These are phyloP conservation scores for Pristionchus arcanus DNA, from an alignment of 2,888 invertebrate species.

Conservation along the genomic window DNA sequence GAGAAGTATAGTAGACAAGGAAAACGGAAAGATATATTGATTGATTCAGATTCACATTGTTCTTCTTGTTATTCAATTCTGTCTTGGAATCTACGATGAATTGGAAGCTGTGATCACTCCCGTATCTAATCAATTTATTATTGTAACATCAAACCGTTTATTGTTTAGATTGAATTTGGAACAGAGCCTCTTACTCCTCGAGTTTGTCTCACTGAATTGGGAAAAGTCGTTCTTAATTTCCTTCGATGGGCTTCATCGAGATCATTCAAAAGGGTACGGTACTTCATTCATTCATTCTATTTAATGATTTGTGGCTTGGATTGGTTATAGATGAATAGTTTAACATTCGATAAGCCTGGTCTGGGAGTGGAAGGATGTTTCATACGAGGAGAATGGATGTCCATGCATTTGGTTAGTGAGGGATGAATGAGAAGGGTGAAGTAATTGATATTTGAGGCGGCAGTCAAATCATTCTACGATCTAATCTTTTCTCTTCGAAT, in stretches of 20 bases:
- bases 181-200: background rate
- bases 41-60: slow-evolving; percentile 49
- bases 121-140: slow-evolving; percentile 18
- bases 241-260: slow-evolving; percentile 9
- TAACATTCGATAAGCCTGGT: slow-evolving; percentile 51
- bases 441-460: slow-evolving; percentile 15
- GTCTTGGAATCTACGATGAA: slow-evolving; percentile 51
- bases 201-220: slow-evolving; percentile 45
- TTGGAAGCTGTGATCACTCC: slow-evolving; percentile 32
- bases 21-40: background rate
- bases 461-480: slow-evolving; percentile 52
- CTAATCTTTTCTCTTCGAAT: slow-evolving; percentile 53
- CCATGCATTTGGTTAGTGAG: slow-evolving; percentile 29
- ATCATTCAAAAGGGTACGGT: slow-evolving; percentile 52
- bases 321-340: background rate
- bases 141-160: background rate
- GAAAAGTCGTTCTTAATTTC: slow-evolving; percentile 28
- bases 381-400: slow-evolving; percentile 55
- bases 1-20: slow-evolving; percentile 2
- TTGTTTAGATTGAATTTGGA: background rate
- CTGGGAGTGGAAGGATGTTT: slow-evolving; percentile 51
- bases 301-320: background rate
- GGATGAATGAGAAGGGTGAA: background rate
- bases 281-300: background rate
- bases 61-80: slow-evolving; percentile 54